Base-by-base conservation (phyloP, 2,888 invertebrate genomes). In the Melinaea marsaeus region DNA sequence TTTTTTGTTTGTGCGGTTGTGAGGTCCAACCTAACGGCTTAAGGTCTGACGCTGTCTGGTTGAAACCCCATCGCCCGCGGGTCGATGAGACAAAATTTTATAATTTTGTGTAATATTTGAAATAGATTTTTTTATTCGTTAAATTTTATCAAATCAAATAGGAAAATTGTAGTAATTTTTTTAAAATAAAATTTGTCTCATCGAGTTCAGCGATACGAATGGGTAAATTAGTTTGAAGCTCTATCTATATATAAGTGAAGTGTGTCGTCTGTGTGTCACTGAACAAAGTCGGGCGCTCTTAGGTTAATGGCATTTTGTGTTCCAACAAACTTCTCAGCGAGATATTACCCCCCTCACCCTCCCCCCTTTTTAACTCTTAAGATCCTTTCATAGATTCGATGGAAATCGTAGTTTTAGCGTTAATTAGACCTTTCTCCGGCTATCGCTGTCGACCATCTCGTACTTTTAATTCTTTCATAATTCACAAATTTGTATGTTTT, bases 271-370 rank as follows among this genome's bases (percentile, higher is more conserved):
- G 76, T 75, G 79, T 75, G 73, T 76, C 74, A 66, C 75, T 76
- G 88, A 86, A 85, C 87, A 85, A 85, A 84, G 73, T 67, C 75
- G 76, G 72, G 73, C 74, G 76, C 71, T 65, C 71, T 79, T 88
- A 89, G 88, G 81, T 85, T 89, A 87, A 85, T 85, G 74, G 73
- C 85, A 84, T 85, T 75, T 73, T 87, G 83, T 88, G 88, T 87
- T 75, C 78, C 80, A 87, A 88, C 88, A 88, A 88, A 89, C 84
- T 79, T 76, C 74, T 83, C 85, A 86, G 90, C 89, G 90, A 87
- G 89, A 86, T 74, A 71, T 66, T 70, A 22, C 22, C 22, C 22
- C 22, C 22, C 22, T 22, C 71, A 70, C 68, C 69, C 69, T 70
- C 68, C 66, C 63, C 65, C 62, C n/a, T n/a, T 65, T 67, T 66